Base-by-base conservation (phyloP, 2,888 invertebrate genomes). In the Cryptus viduatorius region DNA sequence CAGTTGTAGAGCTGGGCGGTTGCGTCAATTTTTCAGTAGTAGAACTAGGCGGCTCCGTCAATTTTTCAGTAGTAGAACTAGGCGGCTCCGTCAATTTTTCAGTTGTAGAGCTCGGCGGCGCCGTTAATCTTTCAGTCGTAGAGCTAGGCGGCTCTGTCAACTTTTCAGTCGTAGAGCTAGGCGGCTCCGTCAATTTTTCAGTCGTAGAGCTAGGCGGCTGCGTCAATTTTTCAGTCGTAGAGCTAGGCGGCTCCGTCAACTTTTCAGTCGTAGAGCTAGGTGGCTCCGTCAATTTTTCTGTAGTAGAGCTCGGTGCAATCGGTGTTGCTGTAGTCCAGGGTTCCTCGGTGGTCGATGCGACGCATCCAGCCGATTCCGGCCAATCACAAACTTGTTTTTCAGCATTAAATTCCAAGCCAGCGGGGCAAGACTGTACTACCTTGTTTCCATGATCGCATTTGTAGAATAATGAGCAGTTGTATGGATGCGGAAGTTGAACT, bases 371-470 rank as follows among this genome's bases (percentile, higher is more conserved):
- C 2, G 3, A 8, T 42, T 46, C 79, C 3, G 84, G 76, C 79
- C 80, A 86, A 44, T 86, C 86, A 64, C 87, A 87, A 29, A 81
- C 67, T 53, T 68, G 72, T 53, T 76, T 50, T 0, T 8, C 7
- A 1, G 84, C 50, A 56, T 87, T 86, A 56, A 87, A 85, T 10
- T 80, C 50, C 42, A 86, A 85, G 10, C 80, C 80, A 14, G 24
- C 0, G 8, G 85, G 48, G 37, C 86, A 86, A 2, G 46, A 10
- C 24, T 75, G 50, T n/a, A 84, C 0, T 8, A 73, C 50, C 73
- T 86, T 83, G 14, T 61, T 8, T 14, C 86, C 87, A 3, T 80
- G 31, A 37, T 83, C 72, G 48, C 87, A 87, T 24, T n/a, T 68
- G 31, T 87, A 87, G 61, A 61, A 88, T 1, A 79, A 29, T 4